Evolutionary conservation across 2,113 vertebrate genomes (phyloP).

Genomic region (Pitta sordida): DNA sequence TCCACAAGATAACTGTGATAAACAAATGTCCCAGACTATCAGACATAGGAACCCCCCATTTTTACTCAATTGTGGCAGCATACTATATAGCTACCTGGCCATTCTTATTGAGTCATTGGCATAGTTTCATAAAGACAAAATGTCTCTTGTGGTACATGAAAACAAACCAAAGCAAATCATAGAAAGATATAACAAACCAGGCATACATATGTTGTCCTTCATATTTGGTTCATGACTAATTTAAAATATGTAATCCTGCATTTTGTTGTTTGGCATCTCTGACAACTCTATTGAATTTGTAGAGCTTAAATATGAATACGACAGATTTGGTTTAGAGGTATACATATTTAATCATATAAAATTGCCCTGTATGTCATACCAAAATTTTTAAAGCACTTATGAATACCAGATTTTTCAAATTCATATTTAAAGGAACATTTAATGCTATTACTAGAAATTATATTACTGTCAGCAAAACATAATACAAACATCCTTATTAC

Average conservation of each 20-base stretch:
- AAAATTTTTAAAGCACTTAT: neutral
- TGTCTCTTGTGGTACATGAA: neutral
- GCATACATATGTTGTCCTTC: neutral
- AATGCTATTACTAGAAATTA: neutral
- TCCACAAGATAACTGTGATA: neutral
- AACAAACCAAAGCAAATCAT: neutral
- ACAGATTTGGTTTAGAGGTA: neutral
- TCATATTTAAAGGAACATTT: slow-evolving; percentile 11
- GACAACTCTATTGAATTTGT: neutral
- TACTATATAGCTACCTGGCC: neutral
- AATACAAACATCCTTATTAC: neutral
- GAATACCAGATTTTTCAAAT: neutral
- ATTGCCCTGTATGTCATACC: neutral
- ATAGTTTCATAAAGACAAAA: neutral
- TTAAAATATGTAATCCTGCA: neutral
- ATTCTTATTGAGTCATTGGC: neutral
- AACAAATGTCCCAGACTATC: neutral
- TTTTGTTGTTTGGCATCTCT: neutral
- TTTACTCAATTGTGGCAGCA: neutral
- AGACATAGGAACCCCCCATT: neutral
- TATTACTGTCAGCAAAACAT: neutral
- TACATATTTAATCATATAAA: neutral
- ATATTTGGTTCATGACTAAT: neutral
- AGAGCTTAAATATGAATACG: neutral
- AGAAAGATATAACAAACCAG: neutral